Percentiles rank a stretch among this genome's conserved stretches.
Conservation (phyloP, 2,797 vertebrate species). For the Sebastes hubbsi region DNA sequence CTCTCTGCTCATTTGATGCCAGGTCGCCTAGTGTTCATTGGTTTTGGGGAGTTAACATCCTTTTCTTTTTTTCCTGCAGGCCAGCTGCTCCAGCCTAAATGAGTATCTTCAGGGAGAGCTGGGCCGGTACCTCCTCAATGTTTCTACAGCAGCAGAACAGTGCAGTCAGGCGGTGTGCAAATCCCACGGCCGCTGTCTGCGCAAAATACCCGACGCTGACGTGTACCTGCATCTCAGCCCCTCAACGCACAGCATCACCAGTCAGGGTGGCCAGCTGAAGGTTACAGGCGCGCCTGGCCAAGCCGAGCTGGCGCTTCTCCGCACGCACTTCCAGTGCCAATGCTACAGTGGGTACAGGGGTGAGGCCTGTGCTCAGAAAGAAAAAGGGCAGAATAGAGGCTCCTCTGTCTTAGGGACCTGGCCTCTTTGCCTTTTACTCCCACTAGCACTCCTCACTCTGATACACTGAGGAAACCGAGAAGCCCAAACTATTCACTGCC, state of each 20-base stretch:
- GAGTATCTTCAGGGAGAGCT: conserved; percentile 78
- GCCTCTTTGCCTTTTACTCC: conserved; percentile 72
- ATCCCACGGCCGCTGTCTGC: conserved; percentile 82
- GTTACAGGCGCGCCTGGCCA: conserved; percentile 67
- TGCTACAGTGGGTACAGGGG: conserved; percentile 86
- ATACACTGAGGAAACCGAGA: conserved; percentile 71
- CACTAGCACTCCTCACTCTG: conserved; percentile 71
- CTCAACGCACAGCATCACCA: conserved; percentile 73
- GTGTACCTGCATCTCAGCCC: conserved; percentile 84
- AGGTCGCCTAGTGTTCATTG: background rate
- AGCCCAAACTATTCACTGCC: conserved; percentile 17
- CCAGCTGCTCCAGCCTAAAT: conserved; percentile 76
- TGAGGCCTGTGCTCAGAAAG: conserved; percentile 71
- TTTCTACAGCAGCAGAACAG: conserved; percentile 81
- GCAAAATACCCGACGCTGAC: conserved; percentile 67
- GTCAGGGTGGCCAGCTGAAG: conserved; percentile 58
- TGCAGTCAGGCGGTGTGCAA: conserved; percentile 81
- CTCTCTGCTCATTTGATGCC: conserved; percentile 6
- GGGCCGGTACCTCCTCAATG: conserved; percentile 85
- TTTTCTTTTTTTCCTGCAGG: conserved; percentile 47
- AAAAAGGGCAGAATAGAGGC: conserved; percentile 67
- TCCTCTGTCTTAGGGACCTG: conserved; percentile 60
- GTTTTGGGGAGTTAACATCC: background rate
- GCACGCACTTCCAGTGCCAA: conserved; percentile 82
- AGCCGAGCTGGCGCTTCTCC: conserved; percentile 67